A percentile compares a stretch with the other conserved stretches of the same genome.
Conservation (phyloP, 2,888 invertebrate species). For the Bibio marci region DNA sequence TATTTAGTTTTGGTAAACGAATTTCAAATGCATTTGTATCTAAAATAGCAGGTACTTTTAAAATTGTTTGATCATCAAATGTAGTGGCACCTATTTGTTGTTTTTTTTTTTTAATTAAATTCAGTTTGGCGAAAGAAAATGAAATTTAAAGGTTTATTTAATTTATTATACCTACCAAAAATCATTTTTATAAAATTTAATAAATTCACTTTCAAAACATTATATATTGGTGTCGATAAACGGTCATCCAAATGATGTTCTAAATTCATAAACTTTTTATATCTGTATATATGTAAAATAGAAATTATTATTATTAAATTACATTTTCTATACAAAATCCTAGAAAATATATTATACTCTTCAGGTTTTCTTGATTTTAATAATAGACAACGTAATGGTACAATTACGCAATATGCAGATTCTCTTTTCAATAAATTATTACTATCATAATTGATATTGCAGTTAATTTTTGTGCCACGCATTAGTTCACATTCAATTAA, state of each 20-base stretch:
- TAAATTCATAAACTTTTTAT: constrained; percentile 16
- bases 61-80: constrained; percentile 38
- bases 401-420: constrained; percentile 47
- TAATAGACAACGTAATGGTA: constrained; percentile 45
- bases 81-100: constrained; percentile 31
- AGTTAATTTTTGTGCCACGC: constrained; percentile 37
- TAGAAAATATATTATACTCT: constrained; percentile 10
- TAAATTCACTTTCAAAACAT: constrained; percentile 39
- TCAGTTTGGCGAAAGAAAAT: too few species aligned
- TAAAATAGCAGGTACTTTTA: constrained; percentile 46
- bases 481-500: constrained; percentile 43
- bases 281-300: constrained; percentile 3
- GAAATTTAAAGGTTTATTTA: too few species aligned
- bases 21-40: constrained; percentile 58
- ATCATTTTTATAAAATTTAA: constrained; percentile 42
- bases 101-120: background rate
- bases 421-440: constrained; percentile 30
- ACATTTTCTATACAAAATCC: background rate
- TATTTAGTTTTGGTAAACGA: constrained; percentile 26
- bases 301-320: background rate
- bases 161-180: constrained; percentile 24
- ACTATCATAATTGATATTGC: constrained; percentile 33
- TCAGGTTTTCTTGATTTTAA: constrained; percentile 31
- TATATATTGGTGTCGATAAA: constrained; percentile 39
- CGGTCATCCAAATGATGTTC: constrained; percentile 41